These are phyloP conservation scores for Amphipyra tragopoginis DNA, from an alignment of 2,888 invertebrate species.

Conservation along the genomic window DNA sequence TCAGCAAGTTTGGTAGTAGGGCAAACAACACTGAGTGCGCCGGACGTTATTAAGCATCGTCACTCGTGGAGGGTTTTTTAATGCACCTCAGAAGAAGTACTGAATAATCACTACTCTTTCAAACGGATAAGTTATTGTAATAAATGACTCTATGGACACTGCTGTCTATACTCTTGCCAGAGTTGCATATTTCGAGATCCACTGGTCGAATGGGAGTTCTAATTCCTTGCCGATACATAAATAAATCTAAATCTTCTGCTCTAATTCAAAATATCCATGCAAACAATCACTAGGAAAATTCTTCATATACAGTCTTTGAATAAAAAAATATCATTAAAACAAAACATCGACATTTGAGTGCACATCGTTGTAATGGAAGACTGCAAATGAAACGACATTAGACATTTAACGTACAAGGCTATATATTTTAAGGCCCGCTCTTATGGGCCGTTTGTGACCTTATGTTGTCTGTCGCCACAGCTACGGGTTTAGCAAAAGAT, in stretches of 20 bases:
- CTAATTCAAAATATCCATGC: background rate
- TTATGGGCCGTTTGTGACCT: constrained; percentile 86
- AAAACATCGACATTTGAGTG: constrained; percentile 58
- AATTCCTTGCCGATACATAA: too few species aligned
- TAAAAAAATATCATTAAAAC: constrained; percentile 57
- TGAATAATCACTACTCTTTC: too few species aligned
- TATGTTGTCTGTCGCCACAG: constrained; percentile 86
- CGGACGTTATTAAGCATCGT: too few species aligned
- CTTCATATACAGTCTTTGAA: constrained; percentile 34
- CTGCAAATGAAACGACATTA: constrained; percentile 84
- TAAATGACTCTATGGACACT: too few species aligned
- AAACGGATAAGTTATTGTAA: too few species aligned
- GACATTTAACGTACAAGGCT: constrained; percentile 86
- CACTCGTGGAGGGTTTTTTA: too few species aligned
- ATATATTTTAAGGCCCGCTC: constrained; percentile 83
- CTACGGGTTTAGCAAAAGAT: constrained; percentile 83
- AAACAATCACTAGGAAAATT: constrained; percentile 38
- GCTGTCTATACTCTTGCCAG: too few species aligned
- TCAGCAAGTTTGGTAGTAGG: too few species aligned
- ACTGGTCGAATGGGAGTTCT: too few species aligned
- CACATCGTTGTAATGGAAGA: constrained; percentile 70
- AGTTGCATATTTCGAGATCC: too few species aligned
- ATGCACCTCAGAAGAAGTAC: too few species aligned
- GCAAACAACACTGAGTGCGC: too few species aligned
- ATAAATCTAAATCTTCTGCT: background rate